phyloP scores from a whole-genome alignment of 2,797 vertebrate genomes.

The Cyprinodon diabolis region DNA sequence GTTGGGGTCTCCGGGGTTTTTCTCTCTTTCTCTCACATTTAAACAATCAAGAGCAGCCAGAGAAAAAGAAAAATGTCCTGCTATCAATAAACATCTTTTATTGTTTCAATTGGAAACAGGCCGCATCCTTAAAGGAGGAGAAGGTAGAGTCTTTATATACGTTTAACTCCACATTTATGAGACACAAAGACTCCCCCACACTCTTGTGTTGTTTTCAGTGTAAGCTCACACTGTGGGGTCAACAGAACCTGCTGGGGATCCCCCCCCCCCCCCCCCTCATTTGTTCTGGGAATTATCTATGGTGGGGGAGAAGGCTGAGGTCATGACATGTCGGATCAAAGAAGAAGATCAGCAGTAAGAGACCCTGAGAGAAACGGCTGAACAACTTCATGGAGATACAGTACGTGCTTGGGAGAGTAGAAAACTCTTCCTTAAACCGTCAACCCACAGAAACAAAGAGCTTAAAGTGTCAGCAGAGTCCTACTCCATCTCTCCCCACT shows the following conservation, averaged over 20 bases:
- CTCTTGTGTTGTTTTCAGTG: not conserved
- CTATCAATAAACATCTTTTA: not conserved
- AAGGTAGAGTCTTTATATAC: not conserved
- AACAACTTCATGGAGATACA: constrained; percentile 43
- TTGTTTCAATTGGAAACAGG: not conserved
- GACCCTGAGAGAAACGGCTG: constrained; percentile 67
- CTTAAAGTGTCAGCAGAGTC: constrained; percentile 81
- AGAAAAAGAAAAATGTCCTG: not conserved
- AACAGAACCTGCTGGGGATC: not conserved
- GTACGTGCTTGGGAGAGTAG: constrained; percentile 5
- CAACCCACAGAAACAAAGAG: constrained; percentile 50
- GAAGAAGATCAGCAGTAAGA: not conserved
- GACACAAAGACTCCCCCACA: not conserved
- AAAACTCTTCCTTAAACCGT: constrained; percentile 8
- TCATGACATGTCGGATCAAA: constrained; percentile 1
- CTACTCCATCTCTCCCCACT: constrained; percentile 65
- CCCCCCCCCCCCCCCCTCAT: not conserved
- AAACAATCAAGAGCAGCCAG: not conserved
- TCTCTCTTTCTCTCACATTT: not conserved
- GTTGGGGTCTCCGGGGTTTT: not conserved
- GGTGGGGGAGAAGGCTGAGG: constrained; percentile 2
- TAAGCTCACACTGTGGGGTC: not conserved
- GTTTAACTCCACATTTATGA: constrained; percentile 12
- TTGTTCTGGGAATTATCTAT: constrained; percentile 35
- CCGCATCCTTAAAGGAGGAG: not conserved